A percentile compares a stretch with the other conserved stretches of the same genome.
Evolutionary conservation across 2,113 vertebrate genomes (phyloP).

Genomic region (Vimba vimba): DNA sequence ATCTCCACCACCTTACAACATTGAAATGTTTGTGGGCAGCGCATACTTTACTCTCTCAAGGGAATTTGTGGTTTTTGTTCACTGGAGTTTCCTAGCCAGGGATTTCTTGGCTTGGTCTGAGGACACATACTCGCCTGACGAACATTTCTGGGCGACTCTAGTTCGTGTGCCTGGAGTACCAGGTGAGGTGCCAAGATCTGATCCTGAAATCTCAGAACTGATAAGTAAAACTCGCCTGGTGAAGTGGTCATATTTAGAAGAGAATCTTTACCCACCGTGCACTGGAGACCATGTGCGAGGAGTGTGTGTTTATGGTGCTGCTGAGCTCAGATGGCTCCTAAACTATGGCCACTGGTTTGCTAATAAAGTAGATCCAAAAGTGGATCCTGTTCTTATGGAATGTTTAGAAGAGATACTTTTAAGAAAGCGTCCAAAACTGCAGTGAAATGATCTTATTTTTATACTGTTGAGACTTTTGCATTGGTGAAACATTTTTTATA

Average conservation of each 20-base stretch:
- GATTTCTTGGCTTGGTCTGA: slow-evolving; percentile 90
- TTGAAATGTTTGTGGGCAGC: slow-evolving; percentile 90
- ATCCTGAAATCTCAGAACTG: slow-evolving; percentile 85
- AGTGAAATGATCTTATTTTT: neutral
- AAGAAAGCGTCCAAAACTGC: neutral
- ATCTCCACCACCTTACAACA: slow-evolving; percentile 79
- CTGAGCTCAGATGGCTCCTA: slow-evolving; percentile 89
- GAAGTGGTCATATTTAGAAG: slow-evolving; percentile 89
- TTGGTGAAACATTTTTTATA: neutral
- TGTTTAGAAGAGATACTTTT: slow-evolving; percentile 86
- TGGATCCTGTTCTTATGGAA: slow-evolving; percentile 87
- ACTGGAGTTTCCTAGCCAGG: slow-evolving; percentile 72
- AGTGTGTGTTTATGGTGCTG: slow-evolving; percentile 86
- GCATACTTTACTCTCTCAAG: slow-evolving; percentile 90
- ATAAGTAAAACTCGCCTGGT: slow-evolving; percentile 89
- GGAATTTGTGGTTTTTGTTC: slow-evolving; percentile 76
- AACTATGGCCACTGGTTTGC: slow-evolving; percentile 89
- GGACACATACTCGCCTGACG: slow-evolving; percentile 92
- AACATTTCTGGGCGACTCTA: slow-evolving; percentile 93
- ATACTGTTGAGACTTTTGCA: neutral
- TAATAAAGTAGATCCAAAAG: slow-evolving; percentile 90
- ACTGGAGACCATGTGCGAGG: slow-evolving; percentile 84
- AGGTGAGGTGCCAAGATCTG: slow-evolving; percentile 78
- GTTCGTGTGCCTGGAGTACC: slow-evolving; percentile 85
- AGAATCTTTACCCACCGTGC: slow-evolving; percentile 82